Base-by-base conservation (phyloP, 2,888 invertebrate genomes). In the Mesochorus sp. region DNA sequence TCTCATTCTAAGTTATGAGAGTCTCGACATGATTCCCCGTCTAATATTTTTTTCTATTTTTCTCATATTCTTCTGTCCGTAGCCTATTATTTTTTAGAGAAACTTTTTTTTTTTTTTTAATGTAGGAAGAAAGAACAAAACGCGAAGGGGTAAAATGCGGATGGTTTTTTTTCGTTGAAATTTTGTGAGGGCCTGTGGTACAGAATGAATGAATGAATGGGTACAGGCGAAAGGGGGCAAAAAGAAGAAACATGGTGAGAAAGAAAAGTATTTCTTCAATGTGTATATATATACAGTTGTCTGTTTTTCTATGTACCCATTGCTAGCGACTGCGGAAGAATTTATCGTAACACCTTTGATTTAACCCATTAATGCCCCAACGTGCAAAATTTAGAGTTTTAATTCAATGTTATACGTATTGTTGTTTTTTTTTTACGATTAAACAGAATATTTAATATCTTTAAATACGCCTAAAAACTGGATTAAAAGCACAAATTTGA, bases 11-110 rank as follows among this genome's bases (percentile, higher is more conserved):
- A 34, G 17, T 26, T 28, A 3, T 61, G 26, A 61, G 51, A 19
- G 49, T 71, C 74, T 71, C 57, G 44, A 74, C 71, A 62, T 28
- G 74, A 19, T 31, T 34, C 17, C 31, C 44, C 34, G 51, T 49
- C 53, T 66, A 79, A 72, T 76, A 76, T 67, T 61, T 76, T n/a
- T 64, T 62, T 62, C 66, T 49, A 53, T 42, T 49, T 62, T 49
- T 42, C 55, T 47, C n/a, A n/a, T 12, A 51, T 51, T 24, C 17
- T 19, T 31, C 17, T 31, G 26, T 55, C 14, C 21, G 1, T 42
- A 70, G 57, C 49, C 64, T 26, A 37, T 64, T 49, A 70, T 74
- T 78, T 51, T 59, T 34, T n/a, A 49, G 1, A 2, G 28, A 61
- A 21, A 53, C 37, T 26, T 21, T 44, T 28, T 62, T n/a, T 66